phyloP scores from a whole-genome alignment of 2,888 invertebrate genomes.

The Incurvaria masculella region DNA sequence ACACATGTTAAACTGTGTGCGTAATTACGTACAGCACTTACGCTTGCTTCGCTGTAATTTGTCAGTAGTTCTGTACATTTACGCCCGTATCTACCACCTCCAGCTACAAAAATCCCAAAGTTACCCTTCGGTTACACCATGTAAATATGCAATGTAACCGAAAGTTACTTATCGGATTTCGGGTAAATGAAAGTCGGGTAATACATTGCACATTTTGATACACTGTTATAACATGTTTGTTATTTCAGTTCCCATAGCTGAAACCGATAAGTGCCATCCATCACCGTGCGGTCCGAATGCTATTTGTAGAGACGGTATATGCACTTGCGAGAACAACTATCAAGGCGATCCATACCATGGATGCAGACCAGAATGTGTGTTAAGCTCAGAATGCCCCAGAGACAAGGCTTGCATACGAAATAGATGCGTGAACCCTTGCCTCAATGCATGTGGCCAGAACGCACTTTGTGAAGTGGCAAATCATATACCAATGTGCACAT shows the following conservation, averaged over 20 bases:
- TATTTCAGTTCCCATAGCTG: slow-evolving; percentile 28
- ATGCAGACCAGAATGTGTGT: slow-evolving; percentile 71
- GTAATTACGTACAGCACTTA: too few relatives aligned
- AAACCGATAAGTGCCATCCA: slow-evolving; percentile 58
- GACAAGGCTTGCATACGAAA: slow-evolving; percentile 68
- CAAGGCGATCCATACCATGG: slow-evolving; percentile 66
- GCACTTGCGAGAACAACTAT: slow-evolving; percentile 60
- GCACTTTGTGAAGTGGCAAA: slow-evolving; percentile 71
- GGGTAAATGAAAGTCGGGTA: too few relatives aligned
- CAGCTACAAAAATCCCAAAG: too few relatives aligned
- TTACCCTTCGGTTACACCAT: too few relatives aligned
- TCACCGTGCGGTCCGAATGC: slow-evolving; percentile 66
- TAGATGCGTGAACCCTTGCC: slow-evolving; percentile 70
- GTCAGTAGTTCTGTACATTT: too few relatives aligned
- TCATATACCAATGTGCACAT: slow-evolving; percentile 75
- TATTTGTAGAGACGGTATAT: slow-evolving; percentile 55
- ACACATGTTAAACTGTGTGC: too few relatives aligned
- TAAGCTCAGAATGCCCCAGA: slow-evolving; percentile 68
- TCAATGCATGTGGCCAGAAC: slow-evolving; percentile 70
- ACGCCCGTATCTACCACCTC: too few relatives aligned
- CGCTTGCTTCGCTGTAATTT: slow-evolving; percentile 5
- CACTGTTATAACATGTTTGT: too few relatives aligned
- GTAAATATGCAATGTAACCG: too few relatives aligned
- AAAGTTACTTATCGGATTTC: too few relatives aligned
- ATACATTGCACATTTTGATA: too few relatives aligned